phyloP scores from a whole-genome alignment of 2,113 vertebrate genomes.

The Dendropsophus ebraccatus region DNA sequence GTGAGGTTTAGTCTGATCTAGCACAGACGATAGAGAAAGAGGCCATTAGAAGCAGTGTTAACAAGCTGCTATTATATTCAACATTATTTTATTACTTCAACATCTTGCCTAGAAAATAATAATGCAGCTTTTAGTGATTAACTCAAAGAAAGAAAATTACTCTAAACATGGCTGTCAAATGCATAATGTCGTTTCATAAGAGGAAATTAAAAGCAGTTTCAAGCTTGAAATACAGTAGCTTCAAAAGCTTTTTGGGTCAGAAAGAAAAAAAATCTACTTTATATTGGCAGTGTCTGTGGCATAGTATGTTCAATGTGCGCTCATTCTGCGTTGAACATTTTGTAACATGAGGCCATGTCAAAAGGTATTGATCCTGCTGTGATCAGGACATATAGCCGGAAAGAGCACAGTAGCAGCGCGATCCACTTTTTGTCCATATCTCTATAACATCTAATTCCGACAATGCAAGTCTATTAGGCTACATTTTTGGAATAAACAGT shows the following conservation, averaged over 20 bases:
- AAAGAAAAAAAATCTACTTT: no score
- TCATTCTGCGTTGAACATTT: no score
- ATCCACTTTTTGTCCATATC: no score
- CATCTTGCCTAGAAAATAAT: neutral
- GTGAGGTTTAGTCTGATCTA: neutral
- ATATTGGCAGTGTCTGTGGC: no score
- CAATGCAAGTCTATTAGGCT: no score
- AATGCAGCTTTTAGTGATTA: neutral
- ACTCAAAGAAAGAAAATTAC: neutral
- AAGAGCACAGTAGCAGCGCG: no score
- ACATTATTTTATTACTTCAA: conserved; percentile 9
- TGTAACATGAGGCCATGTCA: no score
- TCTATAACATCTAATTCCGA: no score
- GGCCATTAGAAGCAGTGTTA: neutral
- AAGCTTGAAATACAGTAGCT: neutral
- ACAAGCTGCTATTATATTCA: neutral
- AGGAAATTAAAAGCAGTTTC: neutral
- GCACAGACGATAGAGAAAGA: neutral
- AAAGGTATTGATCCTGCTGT: no score
- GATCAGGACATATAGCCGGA: no score
- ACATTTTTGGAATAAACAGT: no score
- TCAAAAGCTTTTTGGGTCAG: neutral
- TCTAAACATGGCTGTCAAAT: neutral
- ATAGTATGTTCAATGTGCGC: no score
- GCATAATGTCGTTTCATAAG: neutral